Base-by-base conservation (phyloP, 2,113 vertebrate species). In the Cryptotis parvus region DNA sequence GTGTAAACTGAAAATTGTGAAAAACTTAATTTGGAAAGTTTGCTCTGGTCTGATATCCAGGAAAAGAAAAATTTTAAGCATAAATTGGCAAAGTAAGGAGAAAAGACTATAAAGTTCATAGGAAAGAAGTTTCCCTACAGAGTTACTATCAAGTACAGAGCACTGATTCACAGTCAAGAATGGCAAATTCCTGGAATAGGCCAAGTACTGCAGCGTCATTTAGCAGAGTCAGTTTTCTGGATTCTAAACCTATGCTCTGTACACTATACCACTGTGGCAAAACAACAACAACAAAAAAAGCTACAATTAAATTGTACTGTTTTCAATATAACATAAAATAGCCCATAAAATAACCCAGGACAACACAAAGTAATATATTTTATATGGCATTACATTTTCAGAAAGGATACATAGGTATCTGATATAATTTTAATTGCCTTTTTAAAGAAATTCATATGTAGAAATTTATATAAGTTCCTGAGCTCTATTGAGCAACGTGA, bases 401-500 rank as follows among this genome's bases (percentile, higher is more conserved):
- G 39, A 7, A 90, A 69, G 16, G 33, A 35, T 31, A 12, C 14
- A 55, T 84, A 55, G 29, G 26, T 37, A 69, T 7, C 18, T 27
- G 18, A 11, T 41, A 69, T 12, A 65, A 77, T 66, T 65, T 75
- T 7, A 31, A 65, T 73, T 55, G 58, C 2, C 0, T 7, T 76
- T 81, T 85, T 72, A 6, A 52, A 24, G 14, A 93, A 89, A 73
- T 87, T 9, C 9, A 39, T 58, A 6, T 63, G 7, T 37, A 89
- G 45, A 15, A 88, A 91, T 85, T 85, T 92, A 58, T 72, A 77
- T 18, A 72, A 55, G 4, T 68, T 45, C 79, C 66, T 92, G n/a
- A 84, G 26, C 12, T 33, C 29, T 63, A 15, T 0, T 76, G 65
- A 61, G 55, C 18, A 61, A 35, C 20, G 81, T 49, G 33, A 93